Evolutionary conservation across 2,888 invertebrate genomes (phyloP).

Genomic region (Cenopis cana): DNA sequence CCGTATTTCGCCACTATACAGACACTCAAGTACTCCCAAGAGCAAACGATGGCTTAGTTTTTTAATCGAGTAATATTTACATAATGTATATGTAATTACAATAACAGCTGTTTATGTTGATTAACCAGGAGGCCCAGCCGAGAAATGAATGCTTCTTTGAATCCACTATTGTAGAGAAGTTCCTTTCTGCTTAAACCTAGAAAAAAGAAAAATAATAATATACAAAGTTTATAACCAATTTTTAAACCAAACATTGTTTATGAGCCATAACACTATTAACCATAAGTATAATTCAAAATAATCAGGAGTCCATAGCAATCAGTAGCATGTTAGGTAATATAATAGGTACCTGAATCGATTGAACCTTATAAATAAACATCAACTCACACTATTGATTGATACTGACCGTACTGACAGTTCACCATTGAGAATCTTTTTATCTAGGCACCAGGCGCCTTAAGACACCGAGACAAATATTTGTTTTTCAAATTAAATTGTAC

Average conservation of each 20-base stretch:
- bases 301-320: not conserved
- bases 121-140: conserved; percentile 65
- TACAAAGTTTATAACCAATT: not conserved
- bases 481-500: conserved; percentile 21
- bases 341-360: not conserved
- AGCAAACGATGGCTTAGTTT: too few species aligned
- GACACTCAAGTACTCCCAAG: too few species aligned
- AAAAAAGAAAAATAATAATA: conserved; percentile 43
- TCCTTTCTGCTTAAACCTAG: conserved; percentile 54
- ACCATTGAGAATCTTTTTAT: not conserved
- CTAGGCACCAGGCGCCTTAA: not conserved
- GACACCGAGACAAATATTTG: conserved; percentile 6
- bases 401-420: not conserved
- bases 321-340: not conserved
- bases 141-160: conserved; percentile 57
- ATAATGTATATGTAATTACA: conserved; percentile 57
- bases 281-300: too few species aligned
- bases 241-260: too few species aligned
- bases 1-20: too few species aligned
- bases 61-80: too few species aligned
- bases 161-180: conserved; percentile 57
- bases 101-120: conserved; percentile 70
- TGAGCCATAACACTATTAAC: too few species aligned
- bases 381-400: not conserved
- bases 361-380: not conserved